Percentiles rank a stretch among this genome's conserved stretches.
Evolutionary conservation across 2,888 invertebrate genomes (phyloP).

Genomic region (Rhabditophanes sp.): DNA sequence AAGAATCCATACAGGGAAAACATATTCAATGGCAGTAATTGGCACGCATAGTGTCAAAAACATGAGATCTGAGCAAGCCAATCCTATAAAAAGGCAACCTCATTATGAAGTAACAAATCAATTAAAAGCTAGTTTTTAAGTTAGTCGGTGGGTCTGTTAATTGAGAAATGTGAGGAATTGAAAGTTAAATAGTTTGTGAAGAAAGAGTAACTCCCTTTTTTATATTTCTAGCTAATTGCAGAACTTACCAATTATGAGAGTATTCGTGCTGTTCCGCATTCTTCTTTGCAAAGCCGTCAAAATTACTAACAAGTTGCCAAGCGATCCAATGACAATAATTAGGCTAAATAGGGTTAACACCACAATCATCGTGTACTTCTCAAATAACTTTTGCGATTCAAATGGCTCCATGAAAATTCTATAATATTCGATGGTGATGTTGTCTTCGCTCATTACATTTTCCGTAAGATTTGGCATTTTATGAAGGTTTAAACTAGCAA

Average conservation of each 20-base stretch:
- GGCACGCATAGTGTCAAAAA: constrained; percentile 86
- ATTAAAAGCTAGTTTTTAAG: no score
- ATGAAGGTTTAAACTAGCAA: no score
- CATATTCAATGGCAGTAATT: constrained; percentile 77
- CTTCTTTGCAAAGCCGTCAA: constrained; percentile 73
- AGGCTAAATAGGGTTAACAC: constrained; percentile 74
- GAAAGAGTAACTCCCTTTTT: background rate
- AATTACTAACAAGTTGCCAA: constrained; percentile 74
- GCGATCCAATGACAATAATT: constrained; percentile 68
- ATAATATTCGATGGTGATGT: no score
- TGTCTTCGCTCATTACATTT: no score
- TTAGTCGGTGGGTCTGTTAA: background rate
- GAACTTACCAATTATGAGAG: constrained; percentile 57
- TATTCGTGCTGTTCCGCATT: constrained; percentile 81
- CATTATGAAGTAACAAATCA: background rate
- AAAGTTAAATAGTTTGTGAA: background rate
- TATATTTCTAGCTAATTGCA: constrained; percentile 1
- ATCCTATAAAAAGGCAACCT: constrained; percentile 14
- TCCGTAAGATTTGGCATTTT: no score
- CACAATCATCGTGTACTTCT: no score
- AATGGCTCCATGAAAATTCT: no score
- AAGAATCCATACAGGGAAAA: constrained; percentile 72
- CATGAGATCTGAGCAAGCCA: constrained; percentile 57
- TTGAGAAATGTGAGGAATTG: background rate
- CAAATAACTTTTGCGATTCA: no score